Evolutionary conservation across 2,113 vertebrate species (phyloP).

Genomic region (Sphyrna mokarran): DNA sequence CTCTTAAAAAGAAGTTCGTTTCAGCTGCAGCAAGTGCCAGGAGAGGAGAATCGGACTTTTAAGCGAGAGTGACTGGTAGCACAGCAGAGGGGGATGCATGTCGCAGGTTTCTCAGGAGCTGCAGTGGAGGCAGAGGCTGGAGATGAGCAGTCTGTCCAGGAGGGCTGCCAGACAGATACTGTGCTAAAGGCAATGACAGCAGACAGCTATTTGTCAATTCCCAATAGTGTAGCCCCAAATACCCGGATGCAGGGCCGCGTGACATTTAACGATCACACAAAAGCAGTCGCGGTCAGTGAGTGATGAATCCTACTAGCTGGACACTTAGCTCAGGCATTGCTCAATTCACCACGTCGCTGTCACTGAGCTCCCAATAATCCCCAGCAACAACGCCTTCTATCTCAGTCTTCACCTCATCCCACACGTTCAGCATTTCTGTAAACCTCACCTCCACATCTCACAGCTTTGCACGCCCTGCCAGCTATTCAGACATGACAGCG

Average conservation of each 20-base stretch:
- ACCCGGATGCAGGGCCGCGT: not conserved
- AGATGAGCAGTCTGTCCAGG: not conserved
- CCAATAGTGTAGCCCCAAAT: not conserved
- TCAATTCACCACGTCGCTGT: not conserved
- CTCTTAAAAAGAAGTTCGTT: not conserved
- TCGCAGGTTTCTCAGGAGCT: not conserved
- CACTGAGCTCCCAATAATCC: not conserved
- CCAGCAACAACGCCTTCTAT: not conserved
- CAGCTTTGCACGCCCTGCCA: not conserved
- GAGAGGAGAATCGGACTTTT: not conserved
- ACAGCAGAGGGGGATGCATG: not conserved
- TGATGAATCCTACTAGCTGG: not conserved
- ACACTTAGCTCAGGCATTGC: not conserved
- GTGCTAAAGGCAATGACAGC: not conserved
- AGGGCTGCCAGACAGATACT: not conserved
- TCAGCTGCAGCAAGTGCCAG: not conserved
- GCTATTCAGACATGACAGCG: not conserved
- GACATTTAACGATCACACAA: not conserved
- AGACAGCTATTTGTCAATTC: not conserved
- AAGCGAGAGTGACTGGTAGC: too few species aligned
- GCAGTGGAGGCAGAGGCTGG: not conserved
- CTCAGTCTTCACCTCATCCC: not conserved
- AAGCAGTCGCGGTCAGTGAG: not conserved
- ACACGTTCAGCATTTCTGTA: not conserved
- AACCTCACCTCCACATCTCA: not conserved